Base-by-base conservation (phyloP, 2,797 vertebrate species). In the Ibycter americanus region DNA sequence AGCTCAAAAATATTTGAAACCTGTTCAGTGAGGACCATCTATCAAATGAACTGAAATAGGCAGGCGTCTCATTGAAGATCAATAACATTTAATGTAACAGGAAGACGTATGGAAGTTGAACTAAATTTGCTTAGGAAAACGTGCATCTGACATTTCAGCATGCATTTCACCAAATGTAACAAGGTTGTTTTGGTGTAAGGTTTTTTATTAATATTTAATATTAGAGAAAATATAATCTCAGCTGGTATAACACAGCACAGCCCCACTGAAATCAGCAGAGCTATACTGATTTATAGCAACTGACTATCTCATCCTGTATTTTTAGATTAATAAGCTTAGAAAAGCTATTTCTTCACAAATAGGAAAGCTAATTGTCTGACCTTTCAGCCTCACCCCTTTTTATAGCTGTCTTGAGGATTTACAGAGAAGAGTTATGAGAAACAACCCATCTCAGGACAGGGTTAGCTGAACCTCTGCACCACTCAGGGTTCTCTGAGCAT, bases 321-420 rank as follows among this genome's bases (percentile, higher is more conserved):
- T 95, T 89, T 87, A 83, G 63, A 87, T 93, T 94, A 84, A 93
- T 93, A 93, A 92, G 52, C 71, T 90, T 93, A 90, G 71, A 90
- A 93, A 96, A 94, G 58, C 71, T 73, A 74, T 97, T 94, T 95
- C 83, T 89, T 93, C 83, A 87, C 86, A 92, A 94, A 84, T 72
- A 90, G 40, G 55, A 89, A 87, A 90, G 78, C 70, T 94, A 96
- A 96, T 96, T 96, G 93, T 79, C 68, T 92, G 94, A 91, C 96
- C 93, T 94, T 93, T 94, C 78, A 81, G 74, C 55, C 83, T 96
- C 90, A 95, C 67, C 68, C 36, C 34, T 89, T 87, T 94, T 89
- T 70, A 89, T 77, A 89, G 55, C 47, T 94, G 71, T 91, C 82
- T 77, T 80, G 80, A 58, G 83, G 74, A 87, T 93, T 89, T 95